These are phyloP conservation scores for Axinella damicornis DNA, from an alignment of 37 sponge, comb jelly and placozoan species.

Conservation along the genomic window DNA sequence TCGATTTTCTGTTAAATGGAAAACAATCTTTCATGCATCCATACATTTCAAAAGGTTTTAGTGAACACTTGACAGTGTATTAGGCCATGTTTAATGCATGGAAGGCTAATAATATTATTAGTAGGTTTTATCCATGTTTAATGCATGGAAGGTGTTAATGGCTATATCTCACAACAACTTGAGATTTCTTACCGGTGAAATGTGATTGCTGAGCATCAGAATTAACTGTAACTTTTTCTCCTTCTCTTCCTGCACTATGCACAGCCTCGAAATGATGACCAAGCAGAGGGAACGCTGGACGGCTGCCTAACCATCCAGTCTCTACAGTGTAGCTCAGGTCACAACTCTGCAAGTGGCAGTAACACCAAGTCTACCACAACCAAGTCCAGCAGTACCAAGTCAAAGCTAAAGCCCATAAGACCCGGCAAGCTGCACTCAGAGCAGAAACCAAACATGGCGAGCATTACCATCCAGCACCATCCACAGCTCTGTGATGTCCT, in stretches of 20 bases:
- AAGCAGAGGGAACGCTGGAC: slow-evolving; percentile 4
- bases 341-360: not conserved
- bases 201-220: too few relatives aligned
- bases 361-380: not conserved
- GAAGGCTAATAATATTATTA: too few relatives aligned
- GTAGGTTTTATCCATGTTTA: too few relatives aligned
- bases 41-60: too few relatives aligned
- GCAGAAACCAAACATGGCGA: too few relatives aligned
- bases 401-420: not conserved
- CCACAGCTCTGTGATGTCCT: not conserved
- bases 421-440: not conserved
- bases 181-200: too few relatives aligned
- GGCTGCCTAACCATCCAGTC: slow-evolving; percentile 49
- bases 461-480: not conserved
- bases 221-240: not conserved
- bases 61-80: too few relatives aligned
- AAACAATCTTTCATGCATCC: slow-evolving; percentile 11
- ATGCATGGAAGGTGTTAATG: too few relatives aligned
- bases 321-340: not conserved
- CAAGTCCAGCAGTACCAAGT: not conserved
- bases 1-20: not conserved
- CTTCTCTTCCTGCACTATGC: not conserved
- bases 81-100: too few relatives aligned
- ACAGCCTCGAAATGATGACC: slow-evolving; percentile 59
- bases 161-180: too few relatives aligned